Conservation (phyloP, 2,888 invertebrate genomes). For the Drosophila fulvimacula region DNA sequence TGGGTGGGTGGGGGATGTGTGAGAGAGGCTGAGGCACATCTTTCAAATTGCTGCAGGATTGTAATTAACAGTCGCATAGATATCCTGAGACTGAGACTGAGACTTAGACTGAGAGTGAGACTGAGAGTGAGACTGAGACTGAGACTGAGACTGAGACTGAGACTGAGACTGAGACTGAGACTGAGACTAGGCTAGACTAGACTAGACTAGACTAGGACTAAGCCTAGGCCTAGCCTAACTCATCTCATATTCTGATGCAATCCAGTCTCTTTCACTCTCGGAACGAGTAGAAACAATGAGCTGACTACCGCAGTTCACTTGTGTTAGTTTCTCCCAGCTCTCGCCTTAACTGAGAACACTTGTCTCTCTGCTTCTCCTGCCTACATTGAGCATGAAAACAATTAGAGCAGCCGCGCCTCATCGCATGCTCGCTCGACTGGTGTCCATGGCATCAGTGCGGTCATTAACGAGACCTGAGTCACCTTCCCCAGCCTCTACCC, state of each 20-base stretch:
- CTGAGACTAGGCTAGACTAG: too few relatives aligned
- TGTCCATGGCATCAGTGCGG: slow-evolving; percentile 37
- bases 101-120: too few relatives aligned
- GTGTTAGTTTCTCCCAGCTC: neutral
- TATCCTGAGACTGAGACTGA: neutral
- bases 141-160: too few relatives aligned
- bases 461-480: slow-evolving; percentile 62
- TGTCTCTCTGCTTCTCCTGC: neutral
- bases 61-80: slow-evolving; percentile 71
- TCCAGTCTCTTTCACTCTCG: too few relatives aligned
- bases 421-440: slow-evolving; percentile 36
- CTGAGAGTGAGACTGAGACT: too few relatives aligned
- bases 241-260: neutral
- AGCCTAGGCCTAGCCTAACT: too few relatives aligned
- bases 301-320: neutral
- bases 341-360: slow-evolving; percentile 21
- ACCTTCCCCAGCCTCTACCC: neutral
- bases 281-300: slow-evolving; percentile 35
- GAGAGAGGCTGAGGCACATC: slow-evolving; percentile 32
- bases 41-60: slow-evolving; percentile 64
- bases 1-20: neutral
- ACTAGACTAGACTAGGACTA: too few relatives aligned
- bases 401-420: slow-evolving; percentile 74
- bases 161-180: too few relatives aligned
- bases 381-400: slow-evolving; percentile 60